phyloP scores from a whole-genome alignment of 1,140 invertebrate genomes.

The Dreissena rostriformis region DNA sequence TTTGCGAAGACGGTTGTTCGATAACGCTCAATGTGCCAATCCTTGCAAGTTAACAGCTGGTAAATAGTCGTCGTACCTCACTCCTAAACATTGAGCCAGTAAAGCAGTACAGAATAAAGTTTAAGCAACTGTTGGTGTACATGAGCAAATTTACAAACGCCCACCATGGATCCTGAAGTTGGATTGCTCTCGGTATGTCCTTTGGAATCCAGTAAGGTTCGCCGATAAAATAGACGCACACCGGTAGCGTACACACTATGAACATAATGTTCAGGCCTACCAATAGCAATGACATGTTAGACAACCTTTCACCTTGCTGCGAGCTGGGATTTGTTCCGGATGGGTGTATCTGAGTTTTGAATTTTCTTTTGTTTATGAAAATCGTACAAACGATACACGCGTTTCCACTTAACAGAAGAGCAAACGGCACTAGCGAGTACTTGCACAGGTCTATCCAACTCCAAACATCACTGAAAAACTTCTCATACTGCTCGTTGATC shows the following conservation, averaged over 20 bases:
- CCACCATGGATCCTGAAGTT: conserved; percentile 49
- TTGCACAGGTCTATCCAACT: conserved; percentile 68
- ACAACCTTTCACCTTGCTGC: conserved; percentile 8
- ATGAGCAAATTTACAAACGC: conserved; percentile 60
- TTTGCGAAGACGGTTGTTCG: too few relatives aligned
- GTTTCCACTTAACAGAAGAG: conserved; percentile 59
- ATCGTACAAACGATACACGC: conserved; percentile 61
- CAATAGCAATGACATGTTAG: conserved; percentile 66
- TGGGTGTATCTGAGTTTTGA: conserved; percentile 1
- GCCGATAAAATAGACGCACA: conserved; percentile 64
- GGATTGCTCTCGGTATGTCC: conserved; percentile 1
- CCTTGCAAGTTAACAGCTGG: too few relatives aligned
- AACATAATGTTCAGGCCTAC: conserved; percentile 62
- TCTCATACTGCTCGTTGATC: conserved; percentile 35
- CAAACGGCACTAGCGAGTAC: conserved; percentile 62
- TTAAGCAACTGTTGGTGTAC: conserved; percentile 70
- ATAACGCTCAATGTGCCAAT: too few relatives aligned
- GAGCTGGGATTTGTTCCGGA: too few relatives aligned
- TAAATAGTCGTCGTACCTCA: conserved; percentile 34
- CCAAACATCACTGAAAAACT: conserved; percentile 55
- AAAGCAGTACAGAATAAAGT: conserved; percentile 73
- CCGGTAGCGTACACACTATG: conserved; percentile 60
- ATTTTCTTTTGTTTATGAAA: conserved; percentile 11
- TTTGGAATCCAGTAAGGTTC: conserved; percentile 51
- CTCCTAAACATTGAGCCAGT: conserved; percentile 66